phyloP scores from a whole-genome alignment of 2,888 invertebrate species.

The Meiosimyza decipiens region DNA sequence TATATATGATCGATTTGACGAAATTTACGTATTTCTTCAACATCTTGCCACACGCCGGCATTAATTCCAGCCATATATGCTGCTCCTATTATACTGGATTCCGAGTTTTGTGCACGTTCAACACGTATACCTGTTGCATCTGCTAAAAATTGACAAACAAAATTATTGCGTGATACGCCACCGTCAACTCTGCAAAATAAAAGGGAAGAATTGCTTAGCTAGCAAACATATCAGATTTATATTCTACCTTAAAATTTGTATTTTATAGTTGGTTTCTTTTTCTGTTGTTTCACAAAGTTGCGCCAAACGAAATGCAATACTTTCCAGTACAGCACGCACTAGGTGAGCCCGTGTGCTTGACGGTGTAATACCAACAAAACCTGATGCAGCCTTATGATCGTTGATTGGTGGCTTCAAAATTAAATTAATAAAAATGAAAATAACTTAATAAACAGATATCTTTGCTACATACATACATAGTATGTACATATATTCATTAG shows the following conservation, averaged over 20 bases:
- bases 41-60: constrained; percentile 81
- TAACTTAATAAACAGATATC: background rate
- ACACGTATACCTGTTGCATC: constrained; percentile 82
- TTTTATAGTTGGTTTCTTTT: constrained; percentile 74
- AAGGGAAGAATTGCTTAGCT: background rate
- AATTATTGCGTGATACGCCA: constrained; percentile 95
- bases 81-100: constrained; percentile 88
- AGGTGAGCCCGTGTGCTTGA: constrained; percentile 82
- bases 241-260: constrained; percentile 72
- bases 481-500: no score
- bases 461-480: no score
- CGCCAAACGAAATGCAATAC: constrained; percentile 83
- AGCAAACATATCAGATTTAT: background rate
- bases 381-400: constrained; percentile 85
- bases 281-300: constrained; percentile 81
- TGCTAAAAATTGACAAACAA: constrained; percentile 87
- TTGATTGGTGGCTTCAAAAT: constrained; percentile 84
- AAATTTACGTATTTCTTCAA: constrained; percentile 73
- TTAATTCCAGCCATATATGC: constrained; percentile 87
- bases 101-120: constrained; percentile 78
- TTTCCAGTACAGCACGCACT: constrained; percentile 85
- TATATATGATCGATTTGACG: constrained; percentile 73
- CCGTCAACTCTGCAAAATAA: constrained; percentile 81
- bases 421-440: constrained; percentile 21
- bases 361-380: constrained; percentile 77